phyloP scores from a whole-genome alignment of 2,888 invertebrate species.

The Apeira syringaria region DNA sequence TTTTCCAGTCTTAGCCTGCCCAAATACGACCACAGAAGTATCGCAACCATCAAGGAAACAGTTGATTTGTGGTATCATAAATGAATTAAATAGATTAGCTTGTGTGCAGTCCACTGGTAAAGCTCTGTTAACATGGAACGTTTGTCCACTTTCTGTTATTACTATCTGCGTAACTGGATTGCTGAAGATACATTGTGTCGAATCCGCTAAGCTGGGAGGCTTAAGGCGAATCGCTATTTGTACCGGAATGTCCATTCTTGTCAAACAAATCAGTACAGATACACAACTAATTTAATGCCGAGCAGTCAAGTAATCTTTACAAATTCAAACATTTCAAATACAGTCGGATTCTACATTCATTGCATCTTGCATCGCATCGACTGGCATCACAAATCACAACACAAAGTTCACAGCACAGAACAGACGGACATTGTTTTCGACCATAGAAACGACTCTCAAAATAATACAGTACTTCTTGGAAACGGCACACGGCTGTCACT shows the following conservation, averaged over 20 bases:
- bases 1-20: constrained; percentile 87
- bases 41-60: constrained; percentile 89
- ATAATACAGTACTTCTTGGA: too few relatives aligned
- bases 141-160: constrained; percentile 84
- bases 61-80: constrained; percentile 86
- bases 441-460: too few relatives aligned
- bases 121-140: constrained; percentile 78
- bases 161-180: constrained; percentile 84
- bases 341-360: too few relatives aligned
- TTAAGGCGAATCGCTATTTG: constrained; percentile 88
- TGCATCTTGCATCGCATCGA: too few relatives aligned
- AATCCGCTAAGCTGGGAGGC: constrained; percentile 82
- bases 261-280: too few relatives aligned
- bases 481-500: too few relatives aligned
- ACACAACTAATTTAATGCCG: too few relatives aligned
- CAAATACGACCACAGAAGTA: constrained; percentile 88
- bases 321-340: too few relatives aligned
- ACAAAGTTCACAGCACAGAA: too few relatives aligned
- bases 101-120: constrained; percentile 85
- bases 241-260: constrained; percentile 87
- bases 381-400: too few relatives aligned
- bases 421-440: too few relatives aligned
- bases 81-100: constrained; percentile 85
- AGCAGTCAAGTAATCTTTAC: too few relatives aligned
- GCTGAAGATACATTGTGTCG: constrained; percentile 83